phyloP scores from a whole-genome alignment of 1,140 invertebrate species.

The Zophobas atratus region DNA sequence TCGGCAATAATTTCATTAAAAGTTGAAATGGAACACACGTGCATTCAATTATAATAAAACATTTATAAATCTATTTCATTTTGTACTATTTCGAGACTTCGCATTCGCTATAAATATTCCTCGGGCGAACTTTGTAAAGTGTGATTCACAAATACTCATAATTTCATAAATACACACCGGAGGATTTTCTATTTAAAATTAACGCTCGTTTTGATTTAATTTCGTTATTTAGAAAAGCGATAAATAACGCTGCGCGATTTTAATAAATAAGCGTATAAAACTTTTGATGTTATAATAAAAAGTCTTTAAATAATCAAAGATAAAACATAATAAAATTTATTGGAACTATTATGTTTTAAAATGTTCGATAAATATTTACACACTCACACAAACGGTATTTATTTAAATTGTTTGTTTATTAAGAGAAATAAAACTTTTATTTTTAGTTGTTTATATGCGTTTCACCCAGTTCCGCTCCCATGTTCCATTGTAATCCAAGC shows the following conservation, averaged over 20 bases:
- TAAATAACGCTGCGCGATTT: conserved; percentile 45
- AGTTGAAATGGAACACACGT: conserved; percentile 64
- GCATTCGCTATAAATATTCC: conserved; percentile 58
- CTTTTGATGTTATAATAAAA: conserved; percentile 57
- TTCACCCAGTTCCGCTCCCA: conserved; percentile 17
- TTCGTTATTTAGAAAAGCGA: conserved; percentile 1
- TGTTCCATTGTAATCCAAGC: conserved; percentile 15
- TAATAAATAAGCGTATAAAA: conserved; percentile 53
- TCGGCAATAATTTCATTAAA: conserved; percentile 65
- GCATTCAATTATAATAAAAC: conserved; percentile 65
- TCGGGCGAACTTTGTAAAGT: conserved; percentile 37
- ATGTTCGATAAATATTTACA: conserved; percentile 55
- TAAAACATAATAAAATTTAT: conserved; percentile 58
- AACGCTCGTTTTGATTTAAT: conserved; percentile 12
- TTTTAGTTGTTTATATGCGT: conserved; percentile 42
- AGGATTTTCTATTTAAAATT: conserved; percentile 2
- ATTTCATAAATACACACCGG: conserved; percentile 20
- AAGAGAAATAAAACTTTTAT: conserved; percentile 55
- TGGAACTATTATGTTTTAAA: conserved; percentile 56
- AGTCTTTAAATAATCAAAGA: conserved; percentile 56
- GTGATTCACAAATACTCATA: conserved; percentile 40
- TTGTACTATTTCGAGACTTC: conserved; percentile 57
- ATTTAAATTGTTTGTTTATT: conserved; percentile 56
- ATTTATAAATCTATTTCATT: conserved; percentile 63
- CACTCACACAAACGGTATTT: conserved; percentile 49